phyloP scores from a whole-genome alignment of 2,113 vertebrate genomes.

The Falcunculus frontatus region DNA sequence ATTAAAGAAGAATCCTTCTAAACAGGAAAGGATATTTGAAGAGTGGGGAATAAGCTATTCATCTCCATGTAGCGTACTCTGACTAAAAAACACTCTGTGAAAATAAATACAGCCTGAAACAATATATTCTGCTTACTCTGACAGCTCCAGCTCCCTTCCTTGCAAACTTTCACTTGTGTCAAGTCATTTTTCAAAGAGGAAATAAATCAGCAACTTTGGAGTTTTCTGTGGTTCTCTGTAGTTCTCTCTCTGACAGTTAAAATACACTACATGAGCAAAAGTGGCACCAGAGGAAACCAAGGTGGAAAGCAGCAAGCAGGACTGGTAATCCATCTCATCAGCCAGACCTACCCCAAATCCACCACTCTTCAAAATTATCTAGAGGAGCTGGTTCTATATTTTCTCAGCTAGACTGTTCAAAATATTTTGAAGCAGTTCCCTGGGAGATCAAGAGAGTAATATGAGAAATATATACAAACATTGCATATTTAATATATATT shows the following conservation, averaged over 20 bases:
- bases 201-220: neutral
- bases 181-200: neutral
- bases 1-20: constrained; percentile 19
- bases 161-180: neutral
- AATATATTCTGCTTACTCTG: constrained; percentile 17
- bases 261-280: neutral
- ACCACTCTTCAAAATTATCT: neutral
- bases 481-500: neutral
- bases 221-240: neutral
- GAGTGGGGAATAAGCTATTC: neutral
- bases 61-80: neutral
- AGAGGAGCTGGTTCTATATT: neutral
- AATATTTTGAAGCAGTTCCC: neutral
- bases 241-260: neutral
- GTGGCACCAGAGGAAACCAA: neutral
- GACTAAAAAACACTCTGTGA: neutral
- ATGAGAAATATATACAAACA: neutral
- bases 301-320: neutral
- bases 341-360: neutral
- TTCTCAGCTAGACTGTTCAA: neutral
- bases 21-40: constrained; percentile 28
- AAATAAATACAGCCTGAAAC: constrained; percentile 48
- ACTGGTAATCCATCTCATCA: neutral
- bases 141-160: constrained; percentile 4
- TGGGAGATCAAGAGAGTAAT: neutral